Conservation (phyloP, 37 sponge, comb jelly and placozoan genomes). For the Mnemiopsis leidyi region DNA sequence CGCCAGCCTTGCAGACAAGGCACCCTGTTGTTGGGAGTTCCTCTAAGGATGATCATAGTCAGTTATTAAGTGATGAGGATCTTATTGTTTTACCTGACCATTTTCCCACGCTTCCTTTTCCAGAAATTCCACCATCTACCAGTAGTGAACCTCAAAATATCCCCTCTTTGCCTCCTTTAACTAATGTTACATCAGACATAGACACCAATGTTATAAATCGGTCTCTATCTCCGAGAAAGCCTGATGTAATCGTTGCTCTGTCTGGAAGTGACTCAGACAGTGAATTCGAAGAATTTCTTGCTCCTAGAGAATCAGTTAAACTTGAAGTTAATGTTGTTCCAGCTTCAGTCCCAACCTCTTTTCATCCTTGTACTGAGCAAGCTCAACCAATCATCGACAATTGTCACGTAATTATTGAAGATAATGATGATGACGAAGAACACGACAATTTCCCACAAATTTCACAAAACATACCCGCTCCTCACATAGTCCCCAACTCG, state of each 20-base stretch:
- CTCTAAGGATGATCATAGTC: not conserved
- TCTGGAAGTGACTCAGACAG: not conserved
- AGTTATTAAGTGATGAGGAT: not conserved
- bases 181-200: not conserved
- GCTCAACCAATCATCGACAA: not conserved
- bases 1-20: not conserved
- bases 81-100: too few relatives aligned
- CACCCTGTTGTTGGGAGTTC: not conserved
- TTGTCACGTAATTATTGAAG: not conserved
- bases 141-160: not conserved
- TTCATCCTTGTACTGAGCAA: not conserved
- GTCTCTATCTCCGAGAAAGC: not conserved
- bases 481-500: not conserved
- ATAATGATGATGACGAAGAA: not conserved
- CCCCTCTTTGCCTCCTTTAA: not conserved
- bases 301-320: too few relatives aligned
- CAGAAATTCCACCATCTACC: not conserved
- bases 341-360: not conserved
- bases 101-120: too few relatives aligned
- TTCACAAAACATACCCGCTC: not conserved
- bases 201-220: not conserved
- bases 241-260: not conserved
- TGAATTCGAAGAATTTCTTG: not conserved
- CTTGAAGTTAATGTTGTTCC: not conserved
- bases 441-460: not conserved